Evolutionary conservation across 2,888 invertebrate genomes (phyloP).

Genomic region (Pollenia amentaria): DNA sequence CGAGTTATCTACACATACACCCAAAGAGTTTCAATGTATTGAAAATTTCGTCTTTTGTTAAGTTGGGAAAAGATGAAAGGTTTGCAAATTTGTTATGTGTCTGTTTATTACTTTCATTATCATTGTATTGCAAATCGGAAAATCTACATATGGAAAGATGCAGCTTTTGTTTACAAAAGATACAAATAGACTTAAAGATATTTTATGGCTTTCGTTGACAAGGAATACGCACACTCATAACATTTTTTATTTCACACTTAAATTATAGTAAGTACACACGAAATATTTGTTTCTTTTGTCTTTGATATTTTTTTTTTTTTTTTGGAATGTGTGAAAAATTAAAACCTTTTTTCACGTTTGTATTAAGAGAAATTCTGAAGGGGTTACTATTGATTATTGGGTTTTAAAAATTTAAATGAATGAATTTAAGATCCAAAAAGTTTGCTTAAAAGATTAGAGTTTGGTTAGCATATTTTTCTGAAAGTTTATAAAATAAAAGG

Average conservation of each 20-base stretch:
- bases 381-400: too few species aligned
- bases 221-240: background rate
- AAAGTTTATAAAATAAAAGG: too few species aligned
- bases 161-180: conserved; percentile 3
- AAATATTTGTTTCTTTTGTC: background rate
- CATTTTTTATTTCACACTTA: background rate
- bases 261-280: conserved; percentile 7
- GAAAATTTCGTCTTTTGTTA: conserved; percentile 28
- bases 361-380: too few species aligned
- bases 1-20: background rate
- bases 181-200: background rate
- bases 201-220: conserved; percentile 4
- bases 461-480: too few species aligned
- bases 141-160: background rate
- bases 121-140: background rate
- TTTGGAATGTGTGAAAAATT: background rate
- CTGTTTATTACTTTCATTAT: conserved; percentile 11
- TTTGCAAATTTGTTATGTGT: conserved; percentile 46
- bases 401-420: too few species aligned
- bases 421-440: too few species aligned
- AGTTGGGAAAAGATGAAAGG: conserved; percentile 36
- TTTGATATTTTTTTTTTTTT: background rate
- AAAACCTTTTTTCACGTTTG: too few species aligned
- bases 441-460: too few species aligned
- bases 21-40: conserved; percentile 38